Evolutionary conservation across 2,113 vertebrate species (phyloP).

Genomic region (Lipophrys pholis): DNA sequence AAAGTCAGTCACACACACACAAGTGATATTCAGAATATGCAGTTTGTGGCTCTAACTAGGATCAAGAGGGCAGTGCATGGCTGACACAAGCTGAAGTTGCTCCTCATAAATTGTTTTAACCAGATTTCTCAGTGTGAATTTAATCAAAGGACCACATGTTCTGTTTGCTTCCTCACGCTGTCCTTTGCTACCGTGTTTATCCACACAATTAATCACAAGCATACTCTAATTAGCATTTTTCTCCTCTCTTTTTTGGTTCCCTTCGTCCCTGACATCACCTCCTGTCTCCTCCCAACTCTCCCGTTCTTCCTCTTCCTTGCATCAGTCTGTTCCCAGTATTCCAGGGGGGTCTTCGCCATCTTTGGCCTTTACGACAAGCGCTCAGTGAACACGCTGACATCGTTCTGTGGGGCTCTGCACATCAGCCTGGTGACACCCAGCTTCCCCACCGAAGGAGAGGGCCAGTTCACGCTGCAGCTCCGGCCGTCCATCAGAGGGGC

Average conservation of each 20-base stretch:
- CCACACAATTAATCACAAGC: slow-evolving; percentile 14
- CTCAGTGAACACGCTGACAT: slow-evolving; percentile 97
- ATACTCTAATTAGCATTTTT: neutral
- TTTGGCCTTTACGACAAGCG: slow-evolving; percentile 99
- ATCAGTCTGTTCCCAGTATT: slow-evolving; percentile 98
- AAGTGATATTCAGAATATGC: neutral
- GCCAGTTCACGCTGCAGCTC: slow-evolving; percentile 96
- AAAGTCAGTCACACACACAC: slow-evolving; percentile 13
- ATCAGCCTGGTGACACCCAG: slow-evolving; percentile 98
- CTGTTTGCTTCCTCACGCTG: neutral
- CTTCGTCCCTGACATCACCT: neutral
- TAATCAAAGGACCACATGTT: slow-evolving; percentile 26
- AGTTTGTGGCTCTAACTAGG: slow-evolving; percentile 52
- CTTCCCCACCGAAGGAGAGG: slow-evolving; percentile 96
- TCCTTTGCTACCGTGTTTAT: neutral
- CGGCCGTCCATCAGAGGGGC: slow-evolving; percentile 94
- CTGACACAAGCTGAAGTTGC: slow-evolving; percentile 24
- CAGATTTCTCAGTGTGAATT: slow-evolving; percentile 41
- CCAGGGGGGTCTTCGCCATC: slow-evolving; percentile 97
- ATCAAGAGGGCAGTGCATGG: slow-evolving; percentile 20
- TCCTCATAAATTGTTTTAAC: slow-evolving; percentile 56
- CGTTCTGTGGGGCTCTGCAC: slow-evolving; percentile 98
- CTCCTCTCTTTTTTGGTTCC: slow-evolving; percentile 10
- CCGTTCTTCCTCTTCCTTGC: neutral
- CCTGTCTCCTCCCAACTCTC: neutral